Conservation (phyloP, 2,888 invertebrate species). For the Tiphia femorata region DNA sequence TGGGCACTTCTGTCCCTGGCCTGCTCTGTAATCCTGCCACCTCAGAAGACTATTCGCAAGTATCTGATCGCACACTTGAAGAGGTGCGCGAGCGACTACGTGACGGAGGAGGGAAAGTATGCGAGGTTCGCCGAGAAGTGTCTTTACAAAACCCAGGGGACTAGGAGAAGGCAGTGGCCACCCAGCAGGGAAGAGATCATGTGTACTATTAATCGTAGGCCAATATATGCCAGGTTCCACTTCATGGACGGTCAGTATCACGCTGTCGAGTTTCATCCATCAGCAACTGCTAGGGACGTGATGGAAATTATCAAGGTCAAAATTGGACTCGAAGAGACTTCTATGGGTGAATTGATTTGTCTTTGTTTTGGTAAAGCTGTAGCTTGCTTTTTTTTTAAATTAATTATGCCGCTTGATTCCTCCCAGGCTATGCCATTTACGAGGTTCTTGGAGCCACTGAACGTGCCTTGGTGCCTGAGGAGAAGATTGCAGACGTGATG, state of each 20-base stretch:
- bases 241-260: conserved; percentile 96
- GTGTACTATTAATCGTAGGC: conserved; percentile 91
- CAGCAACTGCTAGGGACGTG: conserved; percentile 90
- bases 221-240: conserved; percentile 91
- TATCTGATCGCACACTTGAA: conserved; percentile 91
- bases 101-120: conserved; percentile 94
- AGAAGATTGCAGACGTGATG: conserved; percentile 94
- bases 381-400: background rate
- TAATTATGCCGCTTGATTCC: background rate
- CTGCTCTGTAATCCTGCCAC: conserved; percentile 87
- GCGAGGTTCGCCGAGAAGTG: conserved; percentile 93
- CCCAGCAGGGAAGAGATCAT: conserved; percentile 93
- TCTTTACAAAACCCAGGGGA: conserved; percentile 79
- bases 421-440: conserved; percentile 88
- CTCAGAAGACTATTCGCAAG: conserved; percentile 86
- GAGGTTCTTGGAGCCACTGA: conserved; percentile 91
- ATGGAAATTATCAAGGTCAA: conserved; percentile 89
- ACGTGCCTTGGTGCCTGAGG: conserved; percentile 85
- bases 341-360: conserved; percentile 72
- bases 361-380: background rate
- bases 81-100: conserved; percentile 87
- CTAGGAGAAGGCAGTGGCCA: conserved; percentile 87
- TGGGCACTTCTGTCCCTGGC: conserved; percentile 90
- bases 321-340: conserved; percentile 85
- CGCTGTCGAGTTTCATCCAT: conserved; percentile 94